Base-by-base conservation (phyloP, 53 echinoderm and acorn worm species). In the Pentamera pediparva region DNA sequence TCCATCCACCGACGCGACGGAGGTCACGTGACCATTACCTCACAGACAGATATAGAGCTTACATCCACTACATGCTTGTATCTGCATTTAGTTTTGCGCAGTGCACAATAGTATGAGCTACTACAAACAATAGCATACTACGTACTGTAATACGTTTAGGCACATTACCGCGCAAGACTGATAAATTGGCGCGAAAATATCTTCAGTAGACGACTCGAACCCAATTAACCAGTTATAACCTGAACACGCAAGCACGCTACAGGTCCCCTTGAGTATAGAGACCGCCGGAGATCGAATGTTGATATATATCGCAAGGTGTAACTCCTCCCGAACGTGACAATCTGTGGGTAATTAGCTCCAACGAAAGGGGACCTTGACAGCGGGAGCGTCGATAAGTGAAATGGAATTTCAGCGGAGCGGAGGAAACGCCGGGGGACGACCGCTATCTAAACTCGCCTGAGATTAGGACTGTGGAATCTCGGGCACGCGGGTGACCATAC, bases 401-500 rank as follows among this genome's bases (percentile, higher is more conserved):
- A 51, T 72, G 73, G 73, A 72, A 72, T 72, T 63, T 72, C 34
- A 31, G 54, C 41, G 20, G 37, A 52, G 54, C 30, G 18, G 51
- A 72, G 36, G 35, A 53, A 72, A 54, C 54, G 52, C 35, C 32
- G 37, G 52, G 20, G 35, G 52, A 53, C 45, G 32, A 52, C 31
- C 54, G 54, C 52, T 22, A 52, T 72, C 36, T 72, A 51, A 72
- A 52, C 73, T 72, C 38, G 20, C 34, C 32, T 53, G 70, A 70
- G 73, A 34, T 35, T 35, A 3, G 55, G n/a, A 34, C 52, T 28
- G 30, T n/a, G 73, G 73, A 72, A 72, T 72, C 73, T 72, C 35
- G 73, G 6, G 36, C 54, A 72, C 55, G 55, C 73, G 52, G 73
- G 73, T 72, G 73, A 72, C 73, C 73, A 72, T 35, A 72, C 73